Evolutionary conservation across 53 echinoderm and acorn worm species (phyloP), one percentile per base, ranked within the genome.

Genomic region (Arbacia lixula): DNA sequence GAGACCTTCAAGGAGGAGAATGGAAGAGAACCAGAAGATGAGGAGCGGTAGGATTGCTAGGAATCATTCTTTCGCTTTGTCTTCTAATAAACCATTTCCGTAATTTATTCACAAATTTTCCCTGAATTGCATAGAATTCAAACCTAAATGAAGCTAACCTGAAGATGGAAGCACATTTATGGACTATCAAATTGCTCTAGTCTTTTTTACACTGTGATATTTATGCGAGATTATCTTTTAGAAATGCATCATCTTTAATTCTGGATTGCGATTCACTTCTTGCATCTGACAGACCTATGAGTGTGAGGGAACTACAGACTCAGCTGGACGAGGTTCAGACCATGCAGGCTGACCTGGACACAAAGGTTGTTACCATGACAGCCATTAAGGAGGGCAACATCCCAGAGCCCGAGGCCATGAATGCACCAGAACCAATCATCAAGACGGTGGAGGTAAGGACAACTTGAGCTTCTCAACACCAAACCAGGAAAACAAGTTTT

Each of bases 351-450:
- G 83, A 91, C 66, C 74, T 95, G 17, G 89, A 91, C 32, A 63
- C 88, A 27, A 87, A 95, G 82, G 46, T 86, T 29, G 53, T 56
- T 4, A 88, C 91, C 22, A 82, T 95, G 60, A 74, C 68, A 6
- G 83, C 92, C 4, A 72, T 97, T 19, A 92, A 94, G 74, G 97
- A 97, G 52, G 97, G 97, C 1, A 94, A 94, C n/a, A 68, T 88
- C 37, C 97, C 97, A 16, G 94, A 97, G 40, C 74, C 79, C 3
- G 83, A 91, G 37, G 77, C 85, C 33, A 61, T 86, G n/a, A 39
- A 41, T 36, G 86, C 90, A 12, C 86, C 90, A 4, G 97, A 97
- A 36, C 93, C 97, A 14, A 83, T 97, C 72, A 75, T 97, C 32
- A 97, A 92, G 86, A 94, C 92, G 6, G 94, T 97, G 6, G 92